Evolutionary conservation across 2,113 vertebrate genomes (phyloP).

Genomic region (Pseudorhombus dupliciocellatus): DNA sequence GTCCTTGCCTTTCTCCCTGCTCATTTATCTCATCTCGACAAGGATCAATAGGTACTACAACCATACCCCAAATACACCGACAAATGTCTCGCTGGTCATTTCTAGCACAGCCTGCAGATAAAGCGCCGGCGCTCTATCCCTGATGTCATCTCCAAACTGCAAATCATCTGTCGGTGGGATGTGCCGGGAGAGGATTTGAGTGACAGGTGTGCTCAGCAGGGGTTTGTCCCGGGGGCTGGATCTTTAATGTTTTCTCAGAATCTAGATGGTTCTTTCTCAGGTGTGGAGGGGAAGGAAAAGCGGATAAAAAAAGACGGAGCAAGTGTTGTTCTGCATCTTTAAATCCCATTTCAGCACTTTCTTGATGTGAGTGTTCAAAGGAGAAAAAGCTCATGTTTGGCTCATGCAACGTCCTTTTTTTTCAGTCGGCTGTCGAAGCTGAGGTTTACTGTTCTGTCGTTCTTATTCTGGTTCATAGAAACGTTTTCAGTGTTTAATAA

Average conservation of each 20-base stretch:
- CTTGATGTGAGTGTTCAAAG: slow-evolving; percentile 42
- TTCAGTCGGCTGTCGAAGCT: slow-evolving; percentile 36
- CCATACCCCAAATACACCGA: slow-evolving; percentile 50
- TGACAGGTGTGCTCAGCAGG: slow-evolving; percentile 67
- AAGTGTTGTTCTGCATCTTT: slow-evolving; percentile 42
- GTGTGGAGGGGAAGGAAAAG: slow-evolving; percentile 35
- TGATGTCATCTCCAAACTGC: slow-evolving; percentile 59
- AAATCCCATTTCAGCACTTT: slow-evolving; percentile 53
- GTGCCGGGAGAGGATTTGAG: slow-evolving; percentile 42
- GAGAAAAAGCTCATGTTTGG: slow-evolving; percentile 15
- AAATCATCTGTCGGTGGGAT: slow-evolving; percentile 49
- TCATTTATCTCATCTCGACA: slow-evolving; percentile 49
- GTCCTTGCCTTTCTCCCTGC: slow-evolving; percentile 1
- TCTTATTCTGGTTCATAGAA: slow-evolving; percentile 35
- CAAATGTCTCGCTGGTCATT: slow-evolving; percentile 64
- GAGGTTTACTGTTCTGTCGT: slow-evolving; percentile 14
- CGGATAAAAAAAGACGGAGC: slow-evolving; percentile 18
- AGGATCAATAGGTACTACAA: slow-evolving; percentile 57
- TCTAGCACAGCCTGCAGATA: slow-evolving; percentile 67
- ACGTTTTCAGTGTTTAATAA: slow-evolving; percentile 24
- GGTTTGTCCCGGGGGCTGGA: slow-evolving; percentile 59
- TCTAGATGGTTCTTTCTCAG: slow-evolving; percentile 55
- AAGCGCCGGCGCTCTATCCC: slow-evolving; percentile 59
- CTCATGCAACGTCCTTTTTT: slow-evolving; percentile 25
- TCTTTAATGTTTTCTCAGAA: slow-evolving; percentile 65